Evolutionary conservation across 2,113 vertebrate species (phyloP).

Genomic region (Oreotragus oreotragus): DNA sequence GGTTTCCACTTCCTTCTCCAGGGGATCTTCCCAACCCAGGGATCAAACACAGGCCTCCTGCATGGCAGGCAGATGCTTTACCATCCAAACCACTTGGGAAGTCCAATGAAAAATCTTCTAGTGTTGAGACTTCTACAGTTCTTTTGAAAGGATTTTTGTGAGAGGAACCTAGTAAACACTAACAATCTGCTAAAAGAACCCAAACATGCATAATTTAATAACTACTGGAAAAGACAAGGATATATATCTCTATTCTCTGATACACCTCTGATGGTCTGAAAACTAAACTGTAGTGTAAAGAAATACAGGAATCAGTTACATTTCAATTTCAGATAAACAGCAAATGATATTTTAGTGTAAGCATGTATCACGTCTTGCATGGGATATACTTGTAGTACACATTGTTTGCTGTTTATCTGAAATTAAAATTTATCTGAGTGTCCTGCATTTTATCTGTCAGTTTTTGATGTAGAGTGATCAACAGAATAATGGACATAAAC

Average conservation of each 20-base stretch:
- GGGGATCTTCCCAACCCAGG: neutral
- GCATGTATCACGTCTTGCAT: neutral
- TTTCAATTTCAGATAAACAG: neutral
- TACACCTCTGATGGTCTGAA: neutral
- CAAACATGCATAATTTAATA: neutral
- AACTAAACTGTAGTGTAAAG: neutral
- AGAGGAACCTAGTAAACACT: neutral
- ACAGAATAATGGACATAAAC: neutral
- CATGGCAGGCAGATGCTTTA: neutral
- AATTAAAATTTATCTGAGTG: neutral
- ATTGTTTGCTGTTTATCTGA: neutral
- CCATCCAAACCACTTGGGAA: neutral
- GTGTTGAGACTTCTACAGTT: neutral
- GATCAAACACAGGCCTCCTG: neutral
- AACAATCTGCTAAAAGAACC: neutral
- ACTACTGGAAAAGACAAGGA: neutral
- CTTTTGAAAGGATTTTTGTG: neutral
- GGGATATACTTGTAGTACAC: neutral
- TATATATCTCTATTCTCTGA: neutral
- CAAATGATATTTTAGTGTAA: neutral
- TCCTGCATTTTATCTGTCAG: neutral
- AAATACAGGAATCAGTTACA: neutral
- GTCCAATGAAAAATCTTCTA: neutral
- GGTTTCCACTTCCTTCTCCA: neutral
- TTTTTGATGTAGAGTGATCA: neutral